A percentile compares a stretch with the other conserved stretches of the same genome.
Evolutionary conservation across 2,888 invertebrate species (phyloP).

Genomic region (Diarsia mendica): DNA sequence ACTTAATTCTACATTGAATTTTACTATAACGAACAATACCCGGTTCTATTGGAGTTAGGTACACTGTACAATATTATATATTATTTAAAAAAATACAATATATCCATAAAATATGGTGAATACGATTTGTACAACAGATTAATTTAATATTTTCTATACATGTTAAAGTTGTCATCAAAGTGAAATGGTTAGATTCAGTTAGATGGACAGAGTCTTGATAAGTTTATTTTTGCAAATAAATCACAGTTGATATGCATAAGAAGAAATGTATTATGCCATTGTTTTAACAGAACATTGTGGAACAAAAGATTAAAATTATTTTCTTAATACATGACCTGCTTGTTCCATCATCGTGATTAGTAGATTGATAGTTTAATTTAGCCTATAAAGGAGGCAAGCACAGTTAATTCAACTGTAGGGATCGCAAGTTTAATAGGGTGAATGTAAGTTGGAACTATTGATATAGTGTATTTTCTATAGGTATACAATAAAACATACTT

Average conservation of each 20-base stretch:
- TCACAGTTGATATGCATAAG: constrained; percentile 16
- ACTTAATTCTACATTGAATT: constrained; percentile 83
- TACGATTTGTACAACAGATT: constrained; percentile 67
- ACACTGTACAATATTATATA: constrained; percentile 63
- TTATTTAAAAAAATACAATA: constrained; percentile 57
- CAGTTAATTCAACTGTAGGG: constrained; percentile 8
- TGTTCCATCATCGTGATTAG: not conserved
- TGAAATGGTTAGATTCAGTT: constrained; percentile 43
- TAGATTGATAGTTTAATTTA: constrained; percentile 15
- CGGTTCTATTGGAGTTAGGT: constrained; percentile 69
- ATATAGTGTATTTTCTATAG: not conserved
- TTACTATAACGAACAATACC: constrained; percentile 74
- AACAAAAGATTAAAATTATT: not conserved
- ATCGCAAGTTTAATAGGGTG: constrained; percentile 2
- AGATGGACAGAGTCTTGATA: constrained; percentile 45
- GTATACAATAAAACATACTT: not conserved
- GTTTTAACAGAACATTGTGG: constrained; percentile 6
- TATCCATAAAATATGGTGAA: constrained; percentile 61
- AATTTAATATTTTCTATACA: constrained; percentile 39
- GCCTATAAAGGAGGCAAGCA: constrained; percentile 7
- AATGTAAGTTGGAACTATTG: not conserved
- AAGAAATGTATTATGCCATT: constrained; percentile 17
- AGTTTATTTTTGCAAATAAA: constrained; percentile 25
- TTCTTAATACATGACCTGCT: not conserved
- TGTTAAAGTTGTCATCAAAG: constrained; percentile 37